Conservation (phyloP, 2,888 invertebrate species). For the Ichneumon xanthorius region DNA sequence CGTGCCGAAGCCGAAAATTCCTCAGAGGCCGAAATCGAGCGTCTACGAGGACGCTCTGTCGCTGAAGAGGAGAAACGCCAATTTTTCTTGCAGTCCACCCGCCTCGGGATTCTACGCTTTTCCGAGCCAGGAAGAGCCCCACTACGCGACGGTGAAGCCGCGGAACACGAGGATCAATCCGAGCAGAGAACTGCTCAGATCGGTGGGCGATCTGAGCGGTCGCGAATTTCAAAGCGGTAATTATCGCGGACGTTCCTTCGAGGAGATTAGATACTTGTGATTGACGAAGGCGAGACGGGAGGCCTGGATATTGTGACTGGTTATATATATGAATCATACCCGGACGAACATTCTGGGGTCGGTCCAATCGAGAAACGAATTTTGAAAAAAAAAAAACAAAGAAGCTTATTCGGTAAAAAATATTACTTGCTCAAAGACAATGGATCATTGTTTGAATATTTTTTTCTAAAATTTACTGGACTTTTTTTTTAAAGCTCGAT, state of each 20-base stretch:
- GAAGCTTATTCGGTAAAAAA: background rate
- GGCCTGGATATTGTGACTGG: slow-evolving; percentile 37
- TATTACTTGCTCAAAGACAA: background rate
- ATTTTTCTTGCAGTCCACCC: background rate
- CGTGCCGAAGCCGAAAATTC: slow-evolving; percentile 62
- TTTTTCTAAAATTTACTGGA: background rate
- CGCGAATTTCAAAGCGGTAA: background rate
- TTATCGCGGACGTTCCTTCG: slow-evolving; percentile 8
- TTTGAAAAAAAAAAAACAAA: background rate
- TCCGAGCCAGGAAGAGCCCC: slow-evolving; percentile 46
- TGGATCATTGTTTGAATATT: background rate
- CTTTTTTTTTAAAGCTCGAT: background rate
- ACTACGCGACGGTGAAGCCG: slow-evolving; percentile 73
- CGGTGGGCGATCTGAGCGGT: slow-evolving; percentile 27
- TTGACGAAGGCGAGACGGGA: background rate
- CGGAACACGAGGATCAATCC: slow-evolving; percentile 60
- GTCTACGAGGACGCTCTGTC: slow-evolving; percentile 73
- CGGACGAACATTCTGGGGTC: background rate
- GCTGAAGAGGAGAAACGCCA: slow-evolving; percentile 64
- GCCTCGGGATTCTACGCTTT: slow-evolving; percentile 60
- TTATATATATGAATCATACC: slow-evolving; percentile 16
- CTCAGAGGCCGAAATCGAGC: slow-evolving; percentile 70
- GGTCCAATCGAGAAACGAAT: background rate
- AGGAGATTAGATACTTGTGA: slow-evolving; percentile 15
- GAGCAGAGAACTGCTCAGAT: slow-evolving; percentile 59